A percentile compares a stretch with the other conserved stretches of the same genome.
Conservation (phyloP, 2,888 invertebrate genomes). For the Augochlorella aurata region DNA sequence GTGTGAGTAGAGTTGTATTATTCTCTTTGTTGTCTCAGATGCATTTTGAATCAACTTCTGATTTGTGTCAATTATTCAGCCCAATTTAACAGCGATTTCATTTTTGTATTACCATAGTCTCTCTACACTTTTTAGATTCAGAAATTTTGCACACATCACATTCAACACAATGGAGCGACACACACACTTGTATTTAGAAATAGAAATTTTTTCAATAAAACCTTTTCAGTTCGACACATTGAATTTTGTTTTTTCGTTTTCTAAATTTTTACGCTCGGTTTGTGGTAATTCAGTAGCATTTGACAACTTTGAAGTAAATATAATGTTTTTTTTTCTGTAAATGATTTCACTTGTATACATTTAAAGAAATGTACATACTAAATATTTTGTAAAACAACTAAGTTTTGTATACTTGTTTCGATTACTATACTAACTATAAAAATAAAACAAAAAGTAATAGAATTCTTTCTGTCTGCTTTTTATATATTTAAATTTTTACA, state of each 20-base stretch:
- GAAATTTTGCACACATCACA: conserved; percentile 67
- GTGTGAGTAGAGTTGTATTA: conserved; percentile 55
- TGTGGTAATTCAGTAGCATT: conserved; percentile 19
- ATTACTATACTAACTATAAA: conserved; percentile 28
- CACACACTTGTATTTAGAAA: conserved; percentile 79
- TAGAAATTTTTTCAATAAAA: conserved; percentile 80
- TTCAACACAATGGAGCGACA: conserved; percentile 68
- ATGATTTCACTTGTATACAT: conserved; percentile 1
- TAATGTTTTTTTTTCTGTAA: conserved; percentile 11
- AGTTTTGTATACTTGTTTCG: conserved; percentile 21
- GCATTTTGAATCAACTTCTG: conserved; percentile 55
- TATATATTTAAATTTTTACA: conserved; percentile 11
- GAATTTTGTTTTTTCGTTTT: conserved; percentile 79
- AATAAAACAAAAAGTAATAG: conserved; percentile 28
- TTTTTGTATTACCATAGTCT: conserved; percentile 63
- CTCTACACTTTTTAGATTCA: conserved; percentile 58
- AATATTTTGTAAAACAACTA: neutral
- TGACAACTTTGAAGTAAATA: neutral
- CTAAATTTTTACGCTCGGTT: conserved; percentile 78
- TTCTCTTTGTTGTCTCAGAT: conserved; percentile 48
- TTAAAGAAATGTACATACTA: conserved; percentile 2
- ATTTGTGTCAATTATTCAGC: conserved; percentile 56
- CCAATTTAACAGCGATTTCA: conserved; percentile 62
- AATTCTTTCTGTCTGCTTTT: conserved; percentile 6
- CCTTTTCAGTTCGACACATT: conserved; percentile 80